Conservation (phyloP, 2,888 invertebrate genomes). For the Ptychoptera albimana region DNA sequence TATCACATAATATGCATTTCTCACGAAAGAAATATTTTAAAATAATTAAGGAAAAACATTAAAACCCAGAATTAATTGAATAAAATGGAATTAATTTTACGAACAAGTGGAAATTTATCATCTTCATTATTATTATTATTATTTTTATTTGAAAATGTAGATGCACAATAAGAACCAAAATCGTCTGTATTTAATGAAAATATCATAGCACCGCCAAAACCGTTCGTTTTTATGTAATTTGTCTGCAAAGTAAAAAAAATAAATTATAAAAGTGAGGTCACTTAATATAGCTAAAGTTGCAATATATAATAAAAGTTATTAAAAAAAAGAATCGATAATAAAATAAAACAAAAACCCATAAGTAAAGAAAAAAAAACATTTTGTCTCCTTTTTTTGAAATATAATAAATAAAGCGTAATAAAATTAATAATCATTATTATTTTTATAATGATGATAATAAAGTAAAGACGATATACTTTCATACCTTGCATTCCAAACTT, state of each 20-base stretch:
- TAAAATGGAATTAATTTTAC: constrained; percentile 14
- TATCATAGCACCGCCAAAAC: constrained; percentile 68
- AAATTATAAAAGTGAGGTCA: too few species aligned
- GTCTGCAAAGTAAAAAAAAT: too few species aligned
- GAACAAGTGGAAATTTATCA: constrained; percentile 19
- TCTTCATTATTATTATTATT: constrained; percentile 3
- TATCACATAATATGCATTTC: too few species aligned
- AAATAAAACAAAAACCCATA: neutral
- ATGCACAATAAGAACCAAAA: constrained; percentile 39
- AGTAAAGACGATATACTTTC: constrained; percentile 26
- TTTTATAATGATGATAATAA: neutral
- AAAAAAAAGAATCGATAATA: neutral
- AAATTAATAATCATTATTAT: neutral
- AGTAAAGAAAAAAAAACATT: too few species aligned
- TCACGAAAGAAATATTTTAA: too few species aligned
- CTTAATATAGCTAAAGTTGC: neutral
- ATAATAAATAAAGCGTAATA: neutral
- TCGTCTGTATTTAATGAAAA: constrained; percentile 73
- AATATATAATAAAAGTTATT: too few species aligned
- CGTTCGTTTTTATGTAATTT: constrained; percentile 41
- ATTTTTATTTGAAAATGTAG: neutral
- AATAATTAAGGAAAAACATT: neutral
- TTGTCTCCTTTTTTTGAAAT: neutral
- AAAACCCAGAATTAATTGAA: constrained; percentile 6
- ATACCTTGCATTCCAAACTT: constrained; percentile 44